phyloP scores from a whole-genome alignment of 2,888 invertebrate species.

The Drosophila limbata region DNA sequence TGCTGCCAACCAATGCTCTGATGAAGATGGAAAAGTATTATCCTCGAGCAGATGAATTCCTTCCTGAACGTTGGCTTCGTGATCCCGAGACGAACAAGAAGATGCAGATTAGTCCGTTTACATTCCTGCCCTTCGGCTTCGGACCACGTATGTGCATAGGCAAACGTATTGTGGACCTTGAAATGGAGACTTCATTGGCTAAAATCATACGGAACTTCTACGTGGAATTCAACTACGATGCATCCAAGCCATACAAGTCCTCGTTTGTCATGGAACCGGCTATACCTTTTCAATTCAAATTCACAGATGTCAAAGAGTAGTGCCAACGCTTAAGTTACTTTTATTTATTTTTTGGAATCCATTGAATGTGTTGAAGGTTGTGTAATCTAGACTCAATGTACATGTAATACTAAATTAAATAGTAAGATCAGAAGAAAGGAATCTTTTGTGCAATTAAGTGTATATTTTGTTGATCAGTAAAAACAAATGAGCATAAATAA shows the following conservation, averaged over 20 bases:
- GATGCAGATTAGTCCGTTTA: constrained; percentile 85
- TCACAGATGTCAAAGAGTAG: constrained; percentile 64
- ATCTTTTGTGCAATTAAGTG: not conserved
- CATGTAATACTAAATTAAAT: too few relatives aligned
- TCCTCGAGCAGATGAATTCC: constrained; percentile 87
- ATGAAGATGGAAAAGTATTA: constrained; percentile 87
- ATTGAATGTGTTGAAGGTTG: not conserved
- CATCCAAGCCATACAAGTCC: constrained; percentile 62
- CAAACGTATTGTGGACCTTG: constrained; percentile 90
- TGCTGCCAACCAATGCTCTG: constrained; percentile 89
- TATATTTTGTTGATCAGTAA: not conserved
- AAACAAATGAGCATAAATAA: too few relatives aligned
- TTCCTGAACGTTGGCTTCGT: constrained; percentile 91
- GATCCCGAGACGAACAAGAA: constrained; percentile 52
- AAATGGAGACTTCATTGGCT: constrained; percentile 87
- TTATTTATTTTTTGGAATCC: not conserved
- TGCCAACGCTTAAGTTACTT: not conserved
- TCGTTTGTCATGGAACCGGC: constrained; percentile 77
- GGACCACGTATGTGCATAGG: constrained; percentile 90
- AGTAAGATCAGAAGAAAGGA: too few relatives aligned
- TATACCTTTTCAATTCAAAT: constrained; percentile 83
- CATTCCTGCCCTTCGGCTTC: constrained; percentile 89
- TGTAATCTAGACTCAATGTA: not conserved
- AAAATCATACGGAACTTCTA: constrained; percentile 81
- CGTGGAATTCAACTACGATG: constrained; percentile 74